Evolutionary conservation across 2,888 invertebrate genomes (phyloP), one percentile per base, ranked within the genome.

Genomic region (Leucophenga maculata): DNA sequence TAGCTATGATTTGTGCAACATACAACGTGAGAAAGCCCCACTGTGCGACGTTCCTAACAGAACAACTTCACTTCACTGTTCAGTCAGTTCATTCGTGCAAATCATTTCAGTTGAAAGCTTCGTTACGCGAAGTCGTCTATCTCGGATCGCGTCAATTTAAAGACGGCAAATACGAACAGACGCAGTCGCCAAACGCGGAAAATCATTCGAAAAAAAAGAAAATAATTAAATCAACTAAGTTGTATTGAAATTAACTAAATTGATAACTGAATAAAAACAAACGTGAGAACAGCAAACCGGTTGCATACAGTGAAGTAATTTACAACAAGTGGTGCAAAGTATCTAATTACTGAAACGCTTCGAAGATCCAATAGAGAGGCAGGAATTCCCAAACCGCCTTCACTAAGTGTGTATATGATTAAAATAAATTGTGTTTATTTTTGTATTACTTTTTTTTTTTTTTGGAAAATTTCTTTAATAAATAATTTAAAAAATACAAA

Each of bases 91-190:
- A n/a, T n/a, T n/a, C 59, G 39, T 4, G 22, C 26, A 14, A n/a
- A 20, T 62, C 18, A 48, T 22, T 64, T 62, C 20, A 62, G 62
- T 46, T 62, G 13, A 46, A 62, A 18, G 46, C 20, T 20, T 64
- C 62, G 62, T 48, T 13, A 20, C 46, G 62, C 22, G 32, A n/a
- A 64, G 62, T 64, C 46, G 62, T 64, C n/a, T n/a, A n/a, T n/a
- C 48, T 48, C 50, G 50, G 13, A 13, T 46, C 46, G n/a, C 46
- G 46, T 46, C 46, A n/a, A 13, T 4, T 4, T 26, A 26, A 26
- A 26, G 26, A 31, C 60, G 60, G 44, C n/a, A 62, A 62, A 31
- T 16, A 31, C 46, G 48, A 48, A 64, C 46, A 46, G n/a, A 22
- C 62, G 62, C 46, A 64, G 48, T 22, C 62, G 62, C 62, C 39